phyloP scores from a whole-genome alignment of 2,113 vertebrate genomes.

The Festucalex cinctus region DNA sequence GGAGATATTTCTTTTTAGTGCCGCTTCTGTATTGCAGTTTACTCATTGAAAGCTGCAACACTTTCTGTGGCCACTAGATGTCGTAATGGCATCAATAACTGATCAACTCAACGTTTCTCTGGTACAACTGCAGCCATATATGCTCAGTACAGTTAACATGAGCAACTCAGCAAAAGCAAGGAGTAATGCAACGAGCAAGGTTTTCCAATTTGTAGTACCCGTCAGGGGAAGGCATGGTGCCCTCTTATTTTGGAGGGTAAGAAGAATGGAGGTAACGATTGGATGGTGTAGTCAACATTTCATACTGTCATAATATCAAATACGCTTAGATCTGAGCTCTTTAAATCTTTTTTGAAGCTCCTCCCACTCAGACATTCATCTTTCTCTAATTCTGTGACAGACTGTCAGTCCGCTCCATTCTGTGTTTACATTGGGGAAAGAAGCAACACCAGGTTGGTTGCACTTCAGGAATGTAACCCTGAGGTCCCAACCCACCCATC shows the following conservation, averaged over 20 bases:
- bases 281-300: not conserved
- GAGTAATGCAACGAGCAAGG: not conserved
- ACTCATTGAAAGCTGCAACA: conserved; percentile 9
- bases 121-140: not conserved
- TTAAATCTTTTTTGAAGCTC: conserved; percentile 1
- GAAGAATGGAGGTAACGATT: not conserved
- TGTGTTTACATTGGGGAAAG: conserved; percentile 64
- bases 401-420: conserved; percentile 45
- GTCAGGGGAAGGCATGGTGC: not conserved
- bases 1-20: too few species aligned
- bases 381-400: conserved; percentile 35
- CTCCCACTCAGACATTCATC: conserved; percentile 14
- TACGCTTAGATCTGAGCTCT: not conserved
- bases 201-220: conserved; percentile 1
- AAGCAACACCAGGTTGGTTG: conserved; percentile 55
- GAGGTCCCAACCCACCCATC: conserved; percentile 30
- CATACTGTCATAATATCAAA: not conserved
- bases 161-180: not conserved
- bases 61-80: conserved; percentile 42
- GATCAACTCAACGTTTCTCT: not conserved
- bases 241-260: not conserved
- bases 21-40: not conserved
- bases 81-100: not conserved
- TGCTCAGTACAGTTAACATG: conserved; percentile 2
- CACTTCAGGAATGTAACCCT: conserved; percentile 65